Conservation (phyloP, 2,113 vertebrate species). For the Hemiprocne comata region DNA sequence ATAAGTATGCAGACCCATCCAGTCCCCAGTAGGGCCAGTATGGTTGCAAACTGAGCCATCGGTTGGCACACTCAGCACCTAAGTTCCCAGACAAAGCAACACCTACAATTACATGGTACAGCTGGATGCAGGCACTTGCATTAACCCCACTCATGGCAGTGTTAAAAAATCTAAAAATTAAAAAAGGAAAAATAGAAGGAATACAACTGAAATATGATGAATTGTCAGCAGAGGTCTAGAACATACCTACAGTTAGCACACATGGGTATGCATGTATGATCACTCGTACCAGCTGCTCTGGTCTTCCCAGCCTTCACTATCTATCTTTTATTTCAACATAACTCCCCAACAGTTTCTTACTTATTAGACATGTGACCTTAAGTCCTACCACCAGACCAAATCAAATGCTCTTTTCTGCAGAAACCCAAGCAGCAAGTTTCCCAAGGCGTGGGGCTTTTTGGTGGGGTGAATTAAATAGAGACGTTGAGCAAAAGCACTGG, state of each 20-base stretch:
- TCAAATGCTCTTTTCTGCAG: fast-evolving
- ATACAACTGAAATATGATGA: not conserved
- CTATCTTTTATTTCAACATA: not conserved
- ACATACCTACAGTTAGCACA: not conserved
- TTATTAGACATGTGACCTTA: not conserved
- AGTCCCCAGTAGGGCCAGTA: not conserved
- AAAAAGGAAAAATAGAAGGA: not conserved
- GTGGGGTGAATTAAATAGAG: not conserved
- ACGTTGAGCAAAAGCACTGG: not conserved
- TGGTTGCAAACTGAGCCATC: not conserved
- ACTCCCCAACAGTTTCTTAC: not conserved
- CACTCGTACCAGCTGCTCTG: not conserved
- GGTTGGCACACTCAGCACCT: not conserved
- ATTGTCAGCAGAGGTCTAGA: not conserved
- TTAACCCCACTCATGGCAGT: not conserved
- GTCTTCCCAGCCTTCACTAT: not conserved
- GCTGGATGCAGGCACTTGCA: not conserved
- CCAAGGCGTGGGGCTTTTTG: not conserved
- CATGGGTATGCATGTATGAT: fast-evolving
- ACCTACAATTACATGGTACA: not conserved
- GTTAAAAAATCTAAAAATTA: not conserved
- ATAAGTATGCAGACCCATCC: not conserved
- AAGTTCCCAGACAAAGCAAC: not conserved
- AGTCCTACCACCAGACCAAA: not conserved
- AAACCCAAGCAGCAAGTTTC: not conserved